Evolutionary conservation across 2,888 invertebrate genomes (phyloP), one percentile per base, ranked within the genome.

Genomic region (Mylabris sibirica): DNA sequence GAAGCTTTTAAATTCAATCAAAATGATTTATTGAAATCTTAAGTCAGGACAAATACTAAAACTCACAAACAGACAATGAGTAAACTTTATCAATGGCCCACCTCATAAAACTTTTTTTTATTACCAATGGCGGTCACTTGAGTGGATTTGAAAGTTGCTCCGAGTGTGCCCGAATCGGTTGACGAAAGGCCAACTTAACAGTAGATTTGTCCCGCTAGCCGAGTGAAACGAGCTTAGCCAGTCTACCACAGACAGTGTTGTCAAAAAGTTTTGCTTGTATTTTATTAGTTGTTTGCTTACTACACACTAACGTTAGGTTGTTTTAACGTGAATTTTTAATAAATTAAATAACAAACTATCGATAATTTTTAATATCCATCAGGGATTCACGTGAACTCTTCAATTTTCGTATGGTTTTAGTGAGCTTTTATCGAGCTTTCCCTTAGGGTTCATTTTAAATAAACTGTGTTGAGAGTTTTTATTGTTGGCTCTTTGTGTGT

Each of bases 161-260:
- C 71, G 71, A 67, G 35, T 66, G 63, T 62, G 24, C 61, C 71
- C 71, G 71, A 71, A 66, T 66, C 59, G 11, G 65, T 66, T 66
- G 63, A 64, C 68, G 68, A 68, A 59, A 66, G 68, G 71, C 63
- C 68, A 68, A 71, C 71, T 68, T 71, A 71, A 71, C 71, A 71
- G 69, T 68, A 67, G 68, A 65, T 59, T 70, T 63, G 70, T 70
- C 70, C 70, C 70, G 70, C 70, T 70, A 70, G 70, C 67, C 65
- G 65, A 65, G 49, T 60, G 60, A 65, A 65, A 60, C 60, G 44
- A 60, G 60, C 65, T 65, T 70, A 70, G 67, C 70, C 49, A 64
- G 34, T 64, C 57, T 49, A 60, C 57, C 24, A 63, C 41, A 59
- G 65, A 14, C 57, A 24, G 14, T 14, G 57, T 57, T 4, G n/a